Conservation (phyloP, 1,140 invertebrate species). For the Bombus waltoni region DNA sequence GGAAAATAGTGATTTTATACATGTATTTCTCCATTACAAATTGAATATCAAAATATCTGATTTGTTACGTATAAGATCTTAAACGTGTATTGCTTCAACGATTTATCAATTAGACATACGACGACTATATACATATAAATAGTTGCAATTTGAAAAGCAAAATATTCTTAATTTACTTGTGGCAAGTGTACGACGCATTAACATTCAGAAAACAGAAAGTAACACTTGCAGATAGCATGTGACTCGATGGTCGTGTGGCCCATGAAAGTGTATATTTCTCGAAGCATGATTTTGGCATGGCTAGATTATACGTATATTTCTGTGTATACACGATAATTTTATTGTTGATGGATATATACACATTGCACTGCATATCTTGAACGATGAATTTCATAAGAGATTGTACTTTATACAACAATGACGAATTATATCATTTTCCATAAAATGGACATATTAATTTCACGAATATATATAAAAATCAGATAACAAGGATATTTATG, state of each 20-base stretch:
- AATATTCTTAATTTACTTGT: background rate
- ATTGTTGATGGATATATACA: background rate
- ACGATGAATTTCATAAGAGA: background rate
- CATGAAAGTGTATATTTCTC: conserved; percentile 53
- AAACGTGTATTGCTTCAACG: background rate
- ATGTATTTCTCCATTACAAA: background rate
- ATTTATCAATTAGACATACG: background rate
- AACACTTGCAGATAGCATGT: conserved; percentile 58
- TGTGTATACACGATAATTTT: conserved; percentile 7
- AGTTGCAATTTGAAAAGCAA: background rate
- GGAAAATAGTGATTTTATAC: background rate
- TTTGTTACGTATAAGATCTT: background rate
- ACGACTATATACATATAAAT: background rate
- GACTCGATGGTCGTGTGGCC: conserved; percentile 56
- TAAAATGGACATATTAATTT: background rate
- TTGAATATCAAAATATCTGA: background rate
- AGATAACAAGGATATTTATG: background rate
- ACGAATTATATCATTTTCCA: background rate
- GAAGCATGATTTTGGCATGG: conserved; percentile 73
- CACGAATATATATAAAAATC: background rate
- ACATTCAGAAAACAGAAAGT: conserved; percentile 8
- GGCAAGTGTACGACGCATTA: background rate
- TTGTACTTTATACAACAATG: background rate
- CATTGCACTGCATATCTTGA: background rate
- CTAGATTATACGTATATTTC: conserved; percentile 46